Percentiles rank a stretch among this genome's conserved stretches.
phyloP scores from a whole-genome alignment of 1,140 invertebrate species.

The Aphelenchoides avenae region DNA sequence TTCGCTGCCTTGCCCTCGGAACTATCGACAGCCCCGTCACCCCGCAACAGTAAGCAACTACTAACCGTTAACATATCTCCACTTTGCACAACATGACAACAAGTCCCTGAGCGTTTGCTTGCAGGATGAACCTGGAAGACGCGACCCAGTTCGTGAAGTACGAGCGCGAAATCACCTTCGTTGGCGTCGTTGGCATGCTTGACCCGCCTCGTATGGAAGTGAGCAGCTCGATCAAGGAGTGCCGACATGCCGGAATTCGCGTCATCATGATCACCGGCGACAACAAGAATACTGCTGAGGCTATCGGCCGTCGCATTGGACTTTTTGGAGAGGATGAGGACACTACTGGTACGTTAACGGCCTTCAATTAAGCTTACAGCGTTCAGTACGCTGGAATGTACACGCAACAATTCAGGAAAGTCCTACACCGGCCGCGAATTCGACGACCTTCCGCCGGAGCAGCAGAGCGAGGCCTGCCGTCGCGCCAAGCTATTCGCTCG shows the following conservation, averaged over 20 bases:
- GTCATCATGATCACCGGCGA: slow-evolving; percentile 97
- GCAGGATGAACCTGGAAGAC: slow-evolving; percentile 93
- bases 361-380: not conserved
- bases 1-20: slow-evolving; percentile 92
- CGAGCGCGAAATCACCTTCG: slow-evolving; percentile 91
- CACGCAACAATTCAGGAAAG: slow-evolving; percentile 65
- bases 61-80: too few relatives aligned
- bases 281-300: slow-evolving; percentile 98
- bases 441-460: slow-evolving; percentile 82
- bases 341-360: slow-evolving; percentile 66
- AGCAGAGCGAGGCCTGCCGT: slow-evolving; percentile 85
- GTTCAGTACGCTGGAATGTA: not conserved
- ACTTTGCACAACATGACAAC: too few relatives aligned
- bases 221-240: slow-evolving; percentile 85
- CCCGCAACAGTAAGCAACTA: slow-evolving; percentile 66
- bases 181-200: slow-evolving; percentile 99
- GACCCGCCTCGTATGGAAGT: slow-evolving; percentile 98
- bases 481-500: slow-evolving; percentile 91
- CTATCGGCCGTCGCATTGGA: slow-evolving; percentile 97
- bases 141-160: slow-evolving; percentile 93
- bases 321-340: slow-evolving; percentile 94
- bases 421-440: slow-evolving; percentile 98
- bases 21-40: slow-evolving; percentile 86
- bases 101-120: slow-evolving; percentile 17
- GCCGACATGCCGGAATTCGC: slow-evolving; percentile 92